These are phyloP conservation scores for Cantharis rufa DNA, from an alignment of 2,888 invertebrate genomes.

Conservation along the genomic window DNA sequence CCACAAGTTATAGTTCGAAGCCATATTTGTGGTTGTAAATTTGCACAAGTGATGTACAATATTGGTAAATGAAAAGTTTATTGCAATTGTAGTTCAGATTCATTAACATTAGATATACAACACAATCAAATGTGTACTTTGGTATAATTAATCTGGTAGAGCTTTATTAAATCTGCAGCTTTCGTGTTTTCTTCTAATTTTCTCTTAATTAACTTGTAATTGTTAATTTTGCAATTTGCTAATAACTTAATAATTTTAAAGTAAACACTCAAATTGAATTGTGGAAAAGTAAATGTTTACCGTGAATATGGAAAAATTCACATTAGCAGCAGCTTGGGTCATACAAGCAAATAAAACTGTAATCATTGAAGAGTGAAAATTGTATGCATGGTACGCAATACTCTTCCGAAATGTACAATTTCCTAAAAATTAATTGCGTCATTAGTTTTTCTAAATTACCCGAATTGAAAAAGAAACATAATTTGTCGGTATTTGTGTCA, in stretches of 20 bases:
- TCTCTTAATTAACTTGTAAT: neutral
- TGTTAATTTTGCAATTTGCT: neutral
- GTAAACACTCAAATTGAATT: neutral
- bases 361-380: neutral
- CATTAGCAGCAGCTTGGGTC: neutral
- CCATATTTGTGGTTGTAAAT: neutral
- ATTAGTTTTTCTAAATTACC: neutral
- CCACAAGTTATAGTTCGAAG: neutral
- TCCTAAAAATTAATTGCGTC: neutral
- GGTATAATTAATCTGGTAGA: neutral
- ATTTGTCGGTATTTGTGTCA: neutral
- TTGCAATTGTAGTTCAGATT: neutral
- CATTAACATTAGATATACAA: neutral
- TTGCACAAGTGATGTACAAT: neutral
- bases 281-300: neutral
- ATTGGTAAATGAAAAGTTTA: neutral
- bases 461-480: neutral
- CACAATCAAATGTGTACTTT: neutral
- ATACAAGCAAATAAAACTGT: conserved; percentile 1
- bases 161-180: neutral
- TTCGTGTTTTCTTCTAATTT: neutral
- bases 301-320: neutral
- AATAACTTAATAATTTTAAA: neutral
- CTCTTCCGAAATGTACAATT: neutral
- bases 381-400: neutral